A percentile compares a stretch with the other conserved stretches of the same genome.
These are phyloP conservation scores for Anthoscopus minutus DNA, from an alignment of 2,113 vertebrate genomes.

Conservation along the genomic window DNA sequence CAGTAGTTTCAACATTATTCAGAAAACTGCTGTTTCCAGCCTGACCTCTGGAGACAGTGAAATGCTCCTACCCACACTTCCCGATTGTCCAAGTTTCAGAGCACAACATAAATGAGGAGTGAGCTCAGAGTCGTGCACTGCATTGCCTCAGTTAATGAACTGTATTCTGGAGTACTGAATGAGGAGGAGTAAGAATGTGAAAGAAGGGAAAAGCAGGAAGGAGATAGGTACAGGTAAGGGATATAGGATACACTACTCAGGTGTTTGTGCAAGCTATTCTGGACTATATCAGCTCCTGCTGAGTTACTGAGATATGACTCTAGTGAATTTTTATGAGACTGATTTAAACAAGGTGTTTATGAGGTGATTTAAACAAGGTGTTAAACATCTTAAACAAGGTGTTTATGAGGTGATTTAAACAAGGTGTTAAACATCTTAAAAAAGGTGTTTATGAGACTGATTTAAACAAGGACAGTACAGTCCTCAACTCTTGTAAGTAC, in stretches of 20 bases:
- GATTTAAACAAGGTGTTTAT: background rate
- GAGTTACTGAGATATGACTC: background rate
- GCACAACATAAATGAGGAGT: background rate
- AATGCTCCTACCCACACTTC: background rate
- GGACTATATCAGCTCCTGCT: background rate
- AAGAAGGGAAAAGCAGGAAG: background rate
- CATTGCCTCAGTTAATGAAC: background rate
- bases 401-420: background rate
- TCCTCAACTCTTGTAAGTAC: background rate
- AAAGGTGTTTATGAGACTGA: background rate
- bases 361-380: background rate
- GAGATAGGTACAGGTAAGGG: background rate
- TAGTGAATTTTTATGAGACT: background rate
- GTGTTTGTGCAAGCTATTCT: background rate
- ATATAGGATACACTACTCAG: background rate
- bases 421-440: too few species aligned
- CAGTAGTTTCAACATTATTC: background rate
- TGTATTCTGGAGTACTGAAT: background rate
- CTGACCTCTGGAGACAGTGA: background rate
- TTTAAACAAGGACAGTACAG: background rate
- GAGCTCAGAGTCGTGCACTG: background rate
- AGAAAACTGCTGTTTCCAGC: background rate
- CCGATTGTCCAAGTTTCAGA: background rate
- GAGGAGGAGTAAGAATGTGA: background rate
- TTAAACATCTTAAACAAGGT: too few species aligned